Percentiles rank a stretch among this genome's conserved stretches.
phyloP scores from a whole-genome alignment of 2,888 invertebrate genomes.

The Gastracanthus pulcherrimus region DNA sequence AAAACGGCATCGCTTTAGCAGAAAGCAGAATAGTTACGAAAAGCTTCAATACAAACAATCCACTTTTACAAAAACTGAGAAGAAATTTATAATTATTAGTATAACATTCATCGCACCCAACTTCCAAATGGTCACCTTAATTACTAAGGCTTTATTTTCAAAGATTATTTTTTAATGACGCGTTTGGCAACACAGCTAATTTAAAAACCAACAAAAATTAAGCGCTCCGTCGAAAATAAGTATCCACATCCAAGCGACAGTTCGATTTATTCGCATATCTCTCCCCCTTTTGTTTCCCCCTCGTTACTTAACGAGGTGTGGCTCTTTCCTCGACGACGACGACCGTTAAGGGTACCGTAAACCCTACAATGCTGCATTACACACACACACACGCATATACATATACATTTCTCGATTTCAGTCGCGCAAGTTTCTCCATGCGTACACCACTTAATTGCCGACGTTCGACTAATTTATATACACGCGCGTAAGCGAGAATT shows the following conservation, averaged over 20 bases:
- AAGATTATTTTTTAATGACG: too few species aligned
- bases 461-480: slow-evolving; percentile 27
- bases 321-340: background rate
- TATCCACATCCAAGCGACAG: background rate
- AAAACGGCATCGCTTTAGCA: too few species aligned
- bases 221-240: too few species aligned
- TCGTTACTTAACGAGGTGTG: slow-evolving; percentile 19
- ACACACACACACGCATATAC: background rate
- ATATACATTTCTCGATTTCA: slow-evolving; percentile 8
- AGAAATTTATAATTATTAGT: too few species aligned
- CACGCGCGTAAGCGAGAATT: background rate
- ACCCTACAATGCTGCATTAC: background rate
- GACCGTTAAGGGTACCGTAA: slow-evolving; percentile 53
- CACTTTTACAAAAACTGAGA: too few species aligned
- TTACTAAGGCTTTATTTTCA: too few species aligned
- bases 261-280: slow-evolving; percentile 29
- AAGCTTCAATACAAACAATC: too few species aligned
- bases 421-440: background rate
- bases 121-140: too few species aligned
- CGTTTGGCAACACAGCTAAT: too few species aligned
- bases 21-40: too few species aligned
- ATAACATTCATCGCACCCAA: too few species aligned
- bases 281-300: slow-evolving; percentile 6
- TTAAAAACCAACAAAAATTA: too few species aligned
- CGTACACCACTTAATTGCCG: slow-evolving; percentile 42